Evolutionary conservation across 1,140 invertebrate species (phyloP).

Genomic region (Notospermus geniculatus): DNA sequence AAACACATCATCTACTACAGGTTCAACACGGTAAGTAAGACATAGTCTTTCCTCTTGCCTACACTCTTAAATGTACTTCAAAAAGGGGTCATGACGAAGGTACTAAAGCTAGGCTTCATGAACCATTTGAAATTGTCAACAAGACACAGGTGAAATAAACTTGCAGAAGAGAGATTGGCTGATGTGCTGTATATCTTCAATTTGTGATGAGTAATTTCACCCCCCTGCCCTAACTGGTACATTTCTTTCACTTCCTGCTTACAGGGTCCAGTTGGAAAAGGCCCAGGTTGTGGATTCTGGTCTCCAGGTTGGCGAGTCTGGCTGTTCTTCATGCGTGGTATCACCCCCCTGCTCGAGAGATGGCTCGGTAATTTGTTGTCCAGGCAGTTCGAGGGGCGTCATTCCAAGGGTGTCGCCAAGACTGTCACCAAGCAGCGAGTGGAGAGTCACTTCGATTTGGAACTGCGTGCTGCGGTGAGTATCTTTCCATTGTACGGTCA

Average conservation of each 20-base stretch:
- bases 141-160: no score
- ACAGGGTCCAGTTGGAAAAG: constrained; percentile 95
- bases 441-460: constrained; percentile 98
- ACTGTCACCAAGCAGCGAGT: constrained; percentile 99
- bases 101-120: no score
- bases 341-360: constrained; percentile 93
- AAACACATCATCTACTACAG: constrained; percentile 99
- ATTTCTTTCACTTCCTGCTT: constrained; percentile 29
- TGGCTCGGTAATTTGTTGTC: constrained; percentile 98
- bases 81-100: no score
- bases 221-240: no score
- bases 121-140: no score
- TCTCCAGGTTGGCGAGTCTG: constrained; percentile 99
- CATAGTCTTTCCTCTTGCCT: no score
- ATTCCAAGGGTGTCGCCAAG: constrained; percentile 98
- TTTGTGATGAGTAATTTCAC: no score
- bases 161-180: no score
- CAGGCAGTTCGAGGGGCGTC: constrained; percentile 97
- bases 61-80: no score
- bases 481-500: no score
- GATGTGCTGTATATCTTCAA: no score
- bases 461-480: constrained; percentile 87
- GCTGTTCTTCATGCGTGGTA: constrained; percentile 99
- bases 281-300: constrained; percentile 99
- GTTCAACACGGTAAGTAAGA: constrained; percentile 85